A percentile compares a stretch with the other conserved stretches of the same genome.
Evolutionary conservation across 1,140 invertebrate genomes (phyloP).

Genomic region (Formica selysi): DNA sequence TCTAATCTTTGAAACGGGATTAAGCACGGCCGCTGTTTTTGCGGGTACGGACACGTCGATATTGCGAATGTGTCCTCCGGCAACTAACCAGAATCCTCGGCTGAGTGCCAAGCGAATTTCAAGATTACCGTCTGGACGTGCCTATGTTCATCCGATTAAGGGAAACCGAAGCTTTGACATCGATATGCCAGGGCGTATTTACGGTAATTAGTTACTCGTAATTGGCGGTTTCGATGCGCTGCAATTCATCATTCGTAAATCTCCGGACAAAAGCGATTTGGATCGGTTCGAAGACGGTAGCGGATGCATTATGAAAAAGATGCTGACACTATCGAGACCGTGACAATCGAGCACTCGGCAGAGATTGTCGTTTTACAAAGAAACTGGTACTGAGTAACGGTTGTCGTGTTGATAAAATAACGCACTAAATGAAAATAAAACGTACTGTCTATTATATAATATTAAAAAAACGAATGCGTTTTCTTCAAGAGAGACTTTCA

Average conservation of each 20-base stretch:
- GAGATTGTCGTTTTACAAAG: background rate
- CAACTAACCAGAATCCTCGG: constrained; percentile 62
- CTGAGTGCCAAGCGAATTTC: constrained; percentile 61
- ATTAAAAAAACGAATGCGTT: background rate
- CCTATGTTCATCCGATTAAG: constrained; percentile 72
- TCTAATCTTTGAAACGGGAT: constrained; percentile 64
- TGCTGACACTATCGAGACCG: background rate
- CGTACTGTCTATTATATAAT: background rate
- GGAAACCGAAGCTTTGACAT: constrained; percentile 54
- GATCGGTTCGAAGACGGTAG: background rate
- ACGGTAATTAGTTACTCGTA: constrained; percentile 72
- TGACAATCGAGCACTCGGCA: background rate
- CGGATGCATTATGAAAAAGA: constrained; percentile 25
- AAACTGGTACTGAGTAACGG: background rate
- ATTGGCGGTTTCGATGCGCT: constrained; percentile 57
- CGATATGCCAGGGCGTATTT: constrained; percentile 65
- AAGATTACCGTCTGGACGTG: constrained; percentile 63
- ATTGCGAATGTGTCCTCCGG: constrained; percentile 65
- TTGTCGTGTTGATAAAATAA: background rate
- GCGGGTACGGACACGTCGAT: constrained; percentile 29
- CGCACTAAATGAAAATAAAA: background rate
- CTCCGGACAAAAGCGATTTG: constrained; percentile 19
- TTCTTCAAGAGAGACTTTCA: background rate
- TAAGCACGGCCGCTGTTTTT: constrained; percentile 58
- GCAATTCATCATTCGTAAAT: background rate